Percentiles rank a stretch among this genome's conserved stretches.
Evolutionary conservation across 2,888 invertebrate species (phyloP).

Genomic region (Amblyjoppa proteus): DNA sequence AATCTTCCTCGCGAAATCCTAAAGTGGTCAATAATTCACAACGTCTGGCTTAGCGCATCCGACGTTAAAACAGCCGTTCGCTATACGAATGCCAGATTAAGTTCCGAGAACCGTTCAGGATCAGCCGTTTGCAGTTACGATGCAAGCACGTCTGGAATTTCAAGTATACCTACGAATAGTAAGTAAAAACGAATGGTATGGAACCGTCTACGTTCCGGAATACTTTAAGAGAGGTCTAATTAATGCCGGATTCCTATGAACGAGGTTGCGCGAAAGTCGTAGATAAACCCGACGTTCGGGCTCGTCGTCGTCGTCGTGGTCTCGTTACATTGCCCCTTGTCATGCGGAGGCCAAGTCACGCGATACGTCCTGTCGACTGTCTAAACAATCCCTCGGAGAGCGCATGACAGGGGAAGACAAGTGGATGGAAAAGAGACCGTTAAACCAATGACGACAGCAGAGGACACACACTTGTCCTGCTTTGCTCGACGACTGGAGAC

Average conservation of each 20-base stretch:
- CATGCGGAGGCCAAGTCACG: slow-evolving; percentile 50
- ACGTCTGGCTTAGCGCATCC: background rate
- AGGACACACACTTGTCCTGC: slow-evolving; percentile 41
- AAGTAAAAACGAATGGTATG: slow-evolving; percentile 22
- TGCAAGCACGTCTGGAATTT: background rate
- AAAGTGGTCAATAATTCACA: background rate
- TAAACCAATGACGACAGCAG: slow-evolving; percentile 12
- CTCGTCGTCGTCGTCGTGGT: slow-evolving; percentile 13
- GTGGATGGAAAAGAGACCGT: slow-evolving; percentile 27
- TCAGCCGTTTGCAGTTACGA: background rate
- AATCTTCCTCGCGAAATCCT: background rate
- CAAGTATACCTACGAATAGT: background rate
- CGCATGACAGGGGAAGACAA: slow-evolving; percentile 1
- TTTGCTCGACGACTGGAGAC: slow-evolving; percentile 25
- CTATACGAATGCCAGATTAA: background rate
- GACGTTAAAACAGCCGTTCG: background rate
- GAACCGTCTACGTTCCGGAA: slow-evolving; percentile 46
- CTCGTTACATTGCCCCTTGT: slow-evolving; percentile 33
- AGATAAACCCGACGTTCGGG: slow-evolving; percentile 1
- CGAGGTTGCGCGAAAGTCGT: slow-evolving; percentile 15
- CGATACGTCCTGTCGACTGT: slow-evolving; percentile 52
- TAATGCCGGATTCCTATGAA: slow-evolving; percentile 38
- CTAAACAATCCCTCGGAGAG: slow-evolving; percentile 47
- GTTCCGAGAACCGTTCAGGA: background rate
- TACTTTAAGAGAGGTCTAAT: slow-evolving; percentile 20